Percentiles rank a stretch among this genome's conserved stretches.
Evolutionary conservation across 2,113 vertebrate species (phyloP).

Genomic region (Proterorhinus semilunaris): DNA sequence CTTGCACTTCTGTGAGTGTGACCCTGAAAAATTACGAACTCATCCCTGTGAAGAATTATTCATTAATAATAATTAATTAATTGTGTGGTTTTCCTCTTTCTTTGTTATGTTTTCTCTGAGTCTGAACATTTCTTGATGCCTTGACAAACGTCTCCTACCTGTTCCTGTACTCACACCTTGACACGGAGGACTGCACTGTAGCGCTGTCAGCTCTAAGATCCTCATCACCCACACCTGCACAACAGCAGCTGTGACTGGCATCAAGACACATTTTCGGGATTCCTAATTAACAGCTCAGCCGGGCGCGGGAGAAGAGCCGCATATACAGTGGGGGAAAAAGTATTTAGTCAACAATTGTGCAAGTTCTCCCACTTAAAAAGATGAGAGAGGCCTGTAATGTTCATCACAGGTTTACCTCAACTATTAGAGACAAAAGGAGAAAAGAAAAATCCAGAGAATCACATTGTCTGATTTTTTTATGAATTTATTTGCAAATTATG

Average conservation of each 20-base stretch:
- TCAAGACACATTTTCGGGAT: constrained; percentile 20
- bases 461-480: too few species aligned
- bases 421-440: too few species aligned
- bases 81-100: neutral
- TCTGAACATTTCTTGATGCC: neutral
- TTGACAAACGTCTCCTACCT: neutral
- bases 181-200: constrained; percentile 13
- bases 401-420: too few species aligned
- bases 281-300: constrained; percentile 19
- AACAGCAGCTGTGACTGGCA: constrained; percentile 18
- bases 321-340: too few species aligned
- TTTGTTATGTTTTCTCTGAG: neutral
- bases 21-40: too few species aligned
- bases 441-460: too few species aligned
- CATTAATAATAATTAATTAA: neutral
- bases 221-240: constrained; percentile 26
- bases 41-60: too few species aligned
- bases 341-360: too few species aligned
- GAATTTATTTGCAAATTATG: too few species aligned
- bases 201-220: constrained; percentile 12
- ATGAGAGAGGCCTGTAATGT: too few species aligned
- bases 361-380: too few species aligned
- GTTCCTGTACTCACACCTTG: neutral
- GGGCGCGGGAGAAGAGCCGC: neutral
- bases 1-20: too few species aligned